These are phyloP conservation scores for Epicampocera succincta DNA, from an alignment of 2,888 invertebrate species.

Conservation along the genomic window DNA sequence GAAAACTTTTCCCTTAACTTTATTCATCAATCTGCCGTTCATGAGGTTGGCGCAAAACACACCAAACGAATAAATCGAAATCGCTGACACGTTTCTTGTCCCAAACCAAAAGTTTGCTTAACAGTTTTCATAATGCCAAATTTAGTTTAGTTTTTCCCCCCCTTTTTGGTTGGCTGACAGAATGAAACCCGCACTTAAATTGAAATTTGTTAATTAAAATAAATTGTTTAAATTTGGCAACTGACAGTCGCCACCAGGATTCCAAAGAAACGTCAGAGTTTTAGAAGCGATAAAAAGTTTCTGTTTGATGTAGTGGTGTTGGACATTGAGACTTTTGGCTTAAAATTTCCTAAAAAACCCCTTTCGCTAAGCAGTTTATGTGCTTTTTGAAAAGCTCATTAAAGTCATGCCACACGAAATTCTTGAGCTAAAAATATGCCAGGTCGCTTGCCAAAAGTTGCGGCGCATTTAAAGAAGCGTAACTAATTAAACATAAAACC, in stretches of 20 bases:
- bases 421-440: not conserved
- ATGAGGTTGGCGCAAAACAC: conserved; percentile 3
- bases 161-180: conserved; percentile 10
- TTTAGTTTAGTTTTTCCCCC: conserved; percentile 5
- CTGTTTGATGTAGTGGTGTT: too few relatives aligned
- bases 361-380: too few relatives aligned
- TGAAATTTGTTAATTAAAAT: conserved; percentile 66
- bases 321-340: too few relatives aligned
- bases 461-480: conserved; percentile 55
- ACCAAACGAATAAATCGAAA: conserved; percentile 1
- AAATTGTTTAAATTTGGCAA: conserved; percentile 39
- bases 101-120: not conserved
- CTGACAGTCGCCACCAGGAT: too few relatives aligned
- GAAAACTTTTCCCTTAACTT: conserved; percentile 18
- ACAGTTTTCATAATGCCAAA: conserved; percentile 12
- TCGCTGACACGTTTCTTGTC: conserved; percentile 35
- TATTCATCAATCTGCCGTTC: conserved; percentile 27
- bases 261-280: too few relatives aligned
- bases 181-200: conserved; percentile 23
- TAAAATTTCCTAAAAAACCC: too few relatives aligned
- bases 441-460: not conserved
- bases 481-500: conserved; percentile 67
- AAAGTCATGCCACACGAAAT: not conserved
- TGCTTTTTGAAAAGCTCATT: too few relatives aligned
- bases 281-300: too few relatives aligned